Base-by-base conservation (phyloP, 2,888 invertebrate genomes). In the Orthosia gothica region DNA sequence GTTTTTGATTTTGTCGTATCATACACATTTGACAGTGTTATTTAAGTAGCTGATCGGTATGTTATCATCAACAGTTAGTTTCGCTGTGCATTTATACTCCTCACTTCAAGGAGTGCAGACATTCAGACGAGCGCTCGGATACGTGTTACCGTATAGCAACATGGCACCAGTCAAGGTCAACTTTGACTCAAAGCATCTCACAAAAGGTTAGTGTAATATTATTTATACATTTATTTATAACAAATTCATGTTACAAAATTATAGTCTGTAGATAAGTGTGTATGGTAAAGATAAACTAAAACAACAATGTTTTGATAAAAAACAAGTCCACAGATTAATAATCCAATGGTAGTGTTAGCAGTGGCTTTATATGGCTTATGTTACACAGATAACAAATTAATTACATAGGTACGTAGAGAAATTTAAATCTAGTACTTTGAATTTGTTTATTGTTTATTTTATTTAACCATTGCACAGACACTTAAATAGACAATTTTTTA, bases 111-210 rank as follows among this genome's bases (percentile, higher is more conserved):
- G 89, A 47, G 84, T 88, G 55, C 87, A 89, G 40, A 81, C 86
- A 45, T 79, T 94, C 4, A 85, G 90, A 50, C 92, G 91, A 63
- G 88, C 92, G 11, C 79, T 95, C 58, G 90, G 92, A 71, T 91
- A 92, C 88, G 90, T 91, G 23, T 67, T 92, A 74, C 93, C 92
- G 1, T 91, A 91, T 74, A 89, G 85, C 69, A 92, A 73, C 75
- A 94, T 95, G 94, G 89, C 93, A 59, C 87, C 92, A 73, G 83
- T 90, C 52, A 92, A 91, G 81, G 87, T 88, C 69, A 91, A 96
- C 79, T 93, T 92, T 78, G 92, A 96, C 89, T 89, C 93, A 45
- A 96, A 93, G 85, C 96, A 96, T 89, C 89, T 96, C 52, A 90
- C 74, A 77, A 94, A 90, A 92, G 96, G 96, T 95, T 76, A 88